Base-by-base conservation (phyloP, 1,140 invertebrate species). In the Caenorhabditis tropicalis region DNA sequence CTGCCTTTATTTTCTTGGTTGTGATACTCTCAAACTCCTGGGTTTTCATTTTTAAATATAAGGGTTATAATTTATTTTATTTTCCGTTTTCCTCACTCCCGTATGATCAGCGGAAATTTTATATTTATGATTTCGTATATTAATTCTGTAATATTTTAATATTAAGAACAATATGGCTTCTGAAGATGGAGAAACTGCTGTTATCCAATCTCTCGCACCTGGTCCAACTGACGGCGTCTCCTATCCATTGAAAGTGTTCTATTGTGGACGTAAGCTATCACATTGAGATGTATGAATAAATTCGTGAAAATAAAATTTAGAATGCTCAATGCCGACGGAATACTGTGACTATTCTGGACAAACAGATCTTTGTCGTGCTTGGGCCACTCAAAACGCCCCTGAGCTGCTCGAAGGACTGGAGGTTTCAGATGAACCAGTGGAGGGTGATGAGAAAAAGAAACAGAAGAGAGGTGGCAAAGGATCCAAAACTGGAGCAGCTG, bases 271-370 rank as follows among this genome's bases (percentile, higher is more conserved):
- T 92, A 82, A 82, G 85, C 82, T 33, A 39, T 70, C 21, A 19
- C n/a, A n/a, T n/a, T n/a, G n/a, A 79, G 16, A 39, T 39, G 53
- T 49, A 16, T 46, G 49, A 85, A 43, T 53, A 86, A 39, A 51
- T 46, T 43, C 33, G 27, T 87, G 53, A 84, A 83, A 79, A 90
- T 91, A 24, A 46, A 31, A 82, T 88, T 83, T 43, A 89, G 90
- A 90, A 86, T 92, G 91, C 88, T 87, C 89, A 24, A 82, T 90
- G 90, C 91, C 90, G 70, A 91, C 93, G 58, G 91, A 96, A 95
- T 99, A 98, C 91, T 99, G 97, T 92, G 97, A 98, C 93, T 98
- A 96, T 92, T 97, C 97, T 92, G 96, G 96, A 49, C 95, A 97
- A 91, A 96, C 96, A 92, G 97, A 98, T 84, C 97, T 97, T 92